Evolutionary conservation across 2,113 vertebrate genomes (phyloP), one percentile per base, ranked within the genome.

Genomic region (Lagopus leucura): DNA sequence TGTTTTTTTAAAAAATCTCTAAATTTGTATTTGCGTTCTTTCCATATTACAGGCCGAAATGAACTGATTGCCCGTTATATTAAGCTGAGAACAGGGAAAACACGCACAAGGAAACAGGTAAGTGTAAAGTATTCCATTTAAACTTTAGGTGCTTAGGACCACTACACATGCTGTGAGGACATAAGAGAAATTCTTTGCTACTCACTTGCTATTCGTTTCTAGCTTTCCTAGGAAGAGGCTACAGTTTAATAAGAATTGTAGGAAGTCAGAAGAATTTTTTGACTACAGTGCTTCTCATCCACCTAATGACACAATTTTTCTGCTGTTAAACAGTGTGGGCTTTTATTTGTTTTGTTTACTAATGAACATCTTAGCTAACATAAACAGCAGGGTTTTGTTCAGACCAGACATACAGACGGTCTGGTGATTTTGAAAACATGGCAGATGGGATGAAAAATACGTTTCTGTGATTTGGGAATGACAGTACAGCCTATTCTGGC

Each of bases 31-130:
- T 77, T 87, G 22, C 19, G 30, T 94, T 94, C 76, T 74, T 95
- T 75, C 73, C 76, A 45, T 63, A 17, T 96, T 95, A 16, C 97
- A 99, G 99, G 99, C 97, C 98, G 99, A 45, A 99, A 99, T 54
- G 99, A 99, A 96, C 96, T 99, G 94, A 99, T 99, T 32, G 99
- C 99, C 61, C 98, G 99, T 52, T 99, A 99, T 92, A 99, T 99
- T 98, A 99, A 99, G 96, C 98, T 99, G 69, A 98, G 99, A 89
- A 99, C 99, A 8, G 99, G 99, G 95, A 99, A 99, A 97, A 99
- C 99, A 74, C 98, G 99, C 90, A 99, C 99, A 87, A 98, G 99
- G 95, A 99, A 99, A 97, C 99, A 99, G 99, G 99, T 99, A 90
- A 96, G 98, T 82, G 57, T 50, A 2, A 48, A 27, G 42, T 30